Base-by-base conservation (phyloP, 2,113 vertebrate genomes). In the Turnix velox region DNA sequence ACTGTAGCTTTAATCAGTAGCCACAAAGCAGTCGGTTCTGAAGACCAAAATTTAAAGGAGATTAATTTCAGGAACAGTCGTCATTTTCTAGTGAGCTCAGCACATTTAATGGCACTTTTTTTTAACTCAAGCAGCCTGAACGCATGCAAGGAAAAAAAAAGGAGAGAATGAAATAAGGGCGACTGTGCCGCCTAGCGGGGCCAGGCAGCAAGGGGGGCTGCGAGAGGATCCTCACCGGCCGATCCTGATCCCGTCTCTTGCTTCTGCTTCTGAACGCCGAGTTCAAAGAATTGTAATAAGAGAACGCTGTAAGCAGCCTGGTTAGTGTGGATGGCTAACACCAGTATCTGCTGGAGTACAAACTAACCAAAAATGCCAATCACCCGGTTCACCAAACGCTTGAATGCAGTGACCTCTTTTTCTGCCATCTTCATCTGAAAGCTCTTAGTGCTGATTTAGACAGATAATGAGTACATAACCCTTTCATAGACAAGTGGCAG, bases 161-260 rank as follows among this genome's bases (percentile, higher is more conserved):
- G n/a, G 43, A 3, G 46, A 30, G 43, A 23, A 12, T 39, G 27
- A 55, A 33, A 22, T 1, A 40, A 40, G 49, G 55, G 65, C 3
- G 11, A 5, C 39, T 87, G 40, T 83, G 86, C 83, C 23, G 42
- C 61, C 85, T 75, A 48, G 33, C 9, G 54, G 13, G 69, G 78
- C 69, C 30, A 31, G 33, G 18, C 9, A 19, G 75, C 10, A 6
- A 25, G 10, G 22, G n/a, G 18, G 5, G 9, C n/a, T 13, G n/a
- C 1, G 5, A 6, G 52, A 37, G 17, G 5, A 49, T 13, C 39
- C 39, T 67, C 1, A 0, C 1, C 0, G 16, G 52, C 54, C 49
- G 45, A 24, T 77, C 35, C 77, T 73, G 89, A 28, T 6, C 2
- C 3, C 7, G 40, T 5, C 58, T 51, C 25, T 15, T 42, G 33